Evolutionary conservation across 2,113 vertebrate genomes (phyloP).

Genomic region (Stigmatopora argus): DNA sequence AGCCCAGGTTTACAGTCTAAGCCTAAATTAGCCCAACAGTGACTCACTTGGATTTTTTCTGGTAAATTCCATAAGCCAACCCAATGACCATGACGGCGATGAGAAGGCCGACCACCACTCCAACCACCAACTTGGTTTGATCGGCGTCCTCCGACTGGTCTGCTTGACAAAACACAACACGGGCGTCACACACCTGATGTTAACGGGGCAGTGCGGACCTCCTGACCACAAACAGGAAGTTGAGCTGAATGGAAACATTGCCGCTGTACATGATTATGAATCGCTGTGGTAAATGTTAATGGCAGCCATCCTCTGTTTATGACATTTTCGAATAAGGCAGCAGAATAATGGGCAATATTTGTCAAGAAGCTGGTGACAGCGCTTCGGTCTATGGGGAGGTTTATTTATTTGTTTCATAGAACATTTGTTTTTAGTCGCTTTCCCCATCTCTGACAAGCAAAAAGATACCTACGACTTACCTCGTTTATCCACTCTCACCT

Average conservation of each 20-base stretch:
- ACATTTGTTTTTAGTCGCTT: constrained; percentile 15
- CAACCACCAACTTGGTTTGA: constrained; percentile 85
- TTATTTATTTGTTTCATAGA: constrained; percentile 7
- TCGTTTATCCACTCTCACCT: constrained; percentile 67
- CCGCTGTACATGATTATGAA: constrained; percentile 47
- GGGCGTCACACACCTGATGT: neutral
- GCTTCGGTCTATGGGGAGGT: constrained; percentile 9
- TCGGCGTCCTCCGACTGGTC: constrained; percentile 64
- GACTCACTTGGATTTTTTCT: constrained; percentile 92
- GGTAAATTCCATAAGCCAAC: constrained; percentile 83
- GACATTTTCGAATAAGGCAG: constrained; percentile 28
- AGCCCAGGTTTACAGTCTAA: too few species aligned
- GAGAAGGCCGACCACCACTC: constrained; percentile 86
- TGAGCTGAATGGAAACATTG: constrained; percentile 47
- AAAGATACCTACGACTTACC: constrained; percentile 67
- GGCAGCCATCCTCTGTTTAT: constrained; percentile 15
- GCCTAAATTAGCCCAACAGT: neutral
- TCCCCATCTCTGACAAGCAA: constrained; percentile 45
- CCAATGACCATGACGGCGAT: constrained; percentile 79
- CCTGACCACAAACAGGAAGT: constrained; percentile 12
- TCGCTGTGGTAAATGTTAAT: constrained; percentile 37
- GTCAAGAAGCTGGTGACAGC: constrained; percentile 69
- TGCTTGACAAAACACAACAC: constrained; percentile 25
- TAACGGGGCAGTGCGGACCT: neutral
- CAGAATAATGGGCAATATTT: constrained; percentile 42